phyloP scores from a whole-genome alignment of 2,888 invertebrate species.

The Stenodera caucasica region DNA sequence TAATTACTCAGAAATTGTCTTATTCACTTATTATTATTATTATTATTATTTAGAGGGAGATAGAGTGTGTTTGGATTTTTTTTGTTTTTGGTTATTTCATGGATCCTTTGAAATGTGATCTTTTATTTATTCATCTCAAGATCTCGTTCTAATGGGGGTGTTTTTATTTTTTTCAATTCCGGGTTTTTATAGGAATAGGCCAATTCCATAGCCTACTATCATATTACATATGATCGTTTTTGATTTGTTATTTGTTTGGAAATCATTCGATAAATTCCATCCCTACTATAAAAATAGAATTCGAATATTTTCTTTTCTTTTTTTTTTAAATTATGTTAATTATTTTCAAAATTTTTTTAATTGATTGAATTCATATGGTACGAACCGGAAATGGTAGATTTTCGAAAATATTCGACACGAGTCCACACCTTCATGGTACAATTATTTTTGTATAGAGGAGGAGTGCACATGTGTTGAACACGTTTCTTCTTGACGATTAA shows the following conservation, averaged over 20 bases:
- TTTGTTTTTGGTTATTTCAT: not conserved
- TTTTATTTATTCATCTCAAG: conserved; percentile 2
- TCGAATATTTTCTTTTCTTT: too few relatives aligned
- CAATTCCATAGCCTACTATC: not conserved
- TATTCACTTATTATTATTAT: too few relatives aligned
- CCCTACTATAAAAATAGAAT: not conserved
- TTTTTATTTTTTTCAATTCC: not conserved
- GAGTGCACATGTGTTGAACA: not conserved
- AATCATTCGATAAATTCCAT: not conserved
- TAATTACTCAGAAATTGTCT: too few relatives aligned
- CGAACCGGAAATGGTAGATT: not conserved
- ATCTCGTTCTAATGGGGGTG: not conserved
- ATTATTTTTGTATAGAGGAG: too few relatives aligned
- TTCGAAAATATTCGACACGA: not conserved
- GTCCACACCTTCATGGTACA: not conserved
- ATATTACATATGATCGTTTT: conserved; percentile 1
- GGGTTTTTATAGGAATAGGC: too few relatives aligned
- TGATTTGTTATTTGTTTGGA: conserved; percentile 2
- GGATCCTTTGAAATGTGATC: not conserved
- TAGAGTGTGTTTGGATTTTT: not conserved
- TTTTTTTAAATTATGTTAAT: too few relatives aligned
- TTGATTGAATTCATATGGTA: not conserved
- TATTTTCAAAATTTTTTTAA: too few relatives aligned
- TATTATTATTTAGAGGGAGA: too few relatives aligned
- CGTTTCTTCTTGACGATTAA: not conserved